Evolutionary conservation across 2,113 vertebrate species (phyloP), one percentile per base, ranked within the genome.

Genomic region (Lonchura striata): DNA sequence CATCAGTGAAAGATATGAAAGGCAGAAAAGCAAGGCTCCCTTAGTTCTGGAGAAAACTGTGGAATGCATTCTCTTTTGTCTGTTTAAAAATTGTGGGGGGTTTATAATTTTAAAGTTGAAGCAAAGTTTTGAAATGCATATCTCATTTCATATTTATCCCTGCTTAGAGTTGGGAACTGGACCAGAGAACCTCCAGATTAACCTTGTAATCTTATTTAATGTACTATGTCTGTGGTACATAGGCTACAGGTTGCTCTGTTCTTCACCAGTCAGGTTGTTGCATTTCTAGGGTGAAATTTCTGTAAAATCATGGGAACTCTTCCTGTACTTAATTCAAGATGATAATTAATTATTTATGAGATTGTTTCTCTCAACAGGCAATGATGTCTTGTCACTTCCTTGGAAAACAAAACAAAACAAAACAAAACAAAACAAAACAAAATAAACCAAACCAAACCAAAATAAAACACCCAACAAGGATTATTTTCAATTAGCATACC

Each of bases 381-480:
- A 5, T 33, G 23, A 19, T 24, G 16, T 17, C 10, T 88, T 71
- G 31, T 53, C 42, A 49, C 16, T 59, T 90, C 23, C 33, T 13
- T 49, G 31, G 27, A 63, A 39, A 59, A 15, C 13, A 8, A 64
- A 64, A 15, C 30, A 22, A 64, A 47, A 15, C 41, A 28, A 39
- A 30, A 16, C 9, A 17, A 52, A 78, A 3, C 21, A 41, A 41
- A 41, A 41, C 41, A 61, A 39, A 59, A 18, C 9, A 8, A 64
- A 64, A 12, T 16, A 22, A 64, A 47, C 10, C n/a, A 39, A 30
- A 16, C 9, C 9, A 18, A 53, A 78, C 3, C 15, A 33, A 46
- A 46, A 7, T 9, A 27, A 22, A 37, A 10, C 4, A 49, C 3
- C 7, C 0, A 1, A 21, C 17, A 39, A 54, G 1, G 5, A 1